These are phyloP conservation scores for Scaptomyza montana DNA, from an alignment of 1,140 invertebrate species.

Conservation along the genomic window DNA sequence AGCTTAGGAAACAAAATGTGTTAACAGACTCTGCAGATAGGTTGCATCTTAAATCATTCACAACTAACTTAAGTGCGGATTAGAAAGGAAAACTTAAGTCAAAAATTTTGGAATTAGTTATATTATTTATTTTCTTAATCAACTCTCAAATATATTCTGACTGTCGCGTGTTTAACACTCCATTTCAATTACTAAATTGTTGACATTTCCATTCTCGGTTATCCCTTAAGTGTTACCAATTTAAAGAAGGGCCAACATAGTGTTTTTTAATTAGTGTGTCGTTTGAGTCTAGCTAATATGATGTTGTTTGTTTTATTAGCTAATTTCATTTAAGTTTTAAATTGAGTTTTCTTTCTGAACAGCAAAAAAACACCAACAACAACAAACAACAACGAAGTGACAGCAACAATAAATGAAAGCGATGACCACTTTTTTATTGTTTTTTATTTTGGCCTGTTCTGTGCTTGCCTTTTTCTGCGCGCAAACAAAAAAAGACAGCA, in stretches of 20 bases:
- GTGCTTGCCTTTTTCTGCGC: background rate
- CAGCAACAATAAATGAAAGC: conserved; percentile 64
- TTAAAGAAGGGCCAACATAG: conserved; percentile 30
- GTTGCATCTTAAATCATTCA: too few species aligned
- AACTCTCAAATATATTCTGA: too few species aligned
- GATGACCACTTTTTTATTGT: conserved; percentile 21
- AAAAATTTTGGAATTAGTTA: too few species aligned
- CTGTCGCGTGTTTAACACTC: too few species aligned
- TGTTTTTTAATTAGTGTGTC: conserved; percentile 55
- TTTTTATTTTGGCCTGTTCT: too few species aligned
- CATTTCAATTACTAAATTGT: conserved; percentile 2
- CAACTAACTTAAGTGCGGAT: too few species aligned
- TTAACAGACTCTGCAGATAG: too few species aligned
- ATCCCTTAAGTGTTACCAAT: conserved; percentile 1
- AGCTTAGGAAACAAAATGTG: too few species aligned
- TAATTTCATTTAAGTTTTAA: conserved; percentile 73
- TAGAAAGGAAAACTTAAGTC: too few species aligned
- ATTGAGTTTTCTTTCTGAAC: conserved; percentile 51
- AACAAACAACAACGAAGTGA: conserved; percentile 35
- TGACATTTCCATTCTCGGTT: background rate
- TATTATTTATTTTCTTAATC: too few species aligned
- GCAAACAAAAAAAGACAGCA: conserved; percentile 19
- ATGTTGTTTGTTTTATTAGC: conserved; percentile 64
- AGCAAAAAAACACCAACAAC: background rate
- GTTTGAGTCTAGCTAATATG: background rate